Percentiles rank a stretch among this genome's conserved stretches.
Conservation (phyloP, 2,888 invertebrate genomes). For the Hypena proboscidalis region DNA sequence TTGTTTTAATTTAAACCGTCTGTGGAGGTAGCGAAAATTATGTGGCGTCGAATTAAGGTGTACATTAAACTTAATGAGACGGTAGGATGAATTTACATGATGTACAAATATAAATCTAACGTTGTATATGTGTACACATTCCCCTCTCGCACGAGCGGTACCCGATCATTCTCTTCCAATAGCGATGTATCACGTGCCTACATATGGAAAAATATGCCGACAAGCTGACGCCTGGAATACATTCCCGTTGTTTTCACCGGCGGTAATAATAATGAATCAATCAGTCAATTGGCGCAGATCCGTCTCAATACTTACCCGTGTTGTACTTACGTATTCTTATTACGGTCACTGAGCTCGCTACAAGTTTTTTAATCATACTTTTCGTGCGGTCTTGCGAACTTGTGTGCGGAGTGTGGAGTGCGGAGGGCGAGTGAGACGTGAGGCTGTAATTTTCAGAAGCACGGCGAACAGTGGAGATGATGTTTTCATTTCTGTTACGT, state of each 20-base stretch:
- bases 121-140: conserved; percentile 10
- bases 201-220: conserved; percentile 40
- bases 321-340: conserved; percentile 39
- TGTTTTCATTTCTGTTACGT: conserved; percentile 39
- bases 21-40: conserved; percentile 24
- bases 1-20: conserved; percentile 38
- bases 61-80: conserved; percentile 8
- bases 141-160: conserved; percentile 1
- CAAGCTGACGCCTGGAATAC: conserved; percentile 41
- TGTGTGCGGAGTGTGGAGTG: conserved; percentile 38
- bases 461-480: conserved; percentile 31
- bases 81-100: too few species aligned
- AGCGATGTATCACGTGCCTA: conserved; percentile 22
- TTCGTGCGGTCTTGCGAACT: conserved; percentile 54
- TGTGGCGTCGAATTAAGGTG: conserved; percentile 14
- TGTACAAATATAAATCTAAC: too few species aligned
- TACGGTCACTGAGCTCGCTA: conserved; percentile 55
- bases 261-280: conserved; percentile 53
- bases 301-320: conserved; percentile 15
- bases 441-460: conserved; percentile 48
- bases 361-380: conserved; percentile 66
- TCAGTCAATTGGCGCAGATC: conserved; percentile 42
- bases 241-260: conserved; percentile 47
- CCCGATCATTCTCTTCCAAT: conserved; percentile 17
- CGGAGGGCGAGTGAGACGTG: conserved; percentile 34